Percentiles rank a stretch among this genome's conserved stretches.
These are phyloP conservation scores for Muschampia plurimacula DNA, from an alignment of 2,888 invertebrate genomes.

Conservation along the genomic window DNA sequence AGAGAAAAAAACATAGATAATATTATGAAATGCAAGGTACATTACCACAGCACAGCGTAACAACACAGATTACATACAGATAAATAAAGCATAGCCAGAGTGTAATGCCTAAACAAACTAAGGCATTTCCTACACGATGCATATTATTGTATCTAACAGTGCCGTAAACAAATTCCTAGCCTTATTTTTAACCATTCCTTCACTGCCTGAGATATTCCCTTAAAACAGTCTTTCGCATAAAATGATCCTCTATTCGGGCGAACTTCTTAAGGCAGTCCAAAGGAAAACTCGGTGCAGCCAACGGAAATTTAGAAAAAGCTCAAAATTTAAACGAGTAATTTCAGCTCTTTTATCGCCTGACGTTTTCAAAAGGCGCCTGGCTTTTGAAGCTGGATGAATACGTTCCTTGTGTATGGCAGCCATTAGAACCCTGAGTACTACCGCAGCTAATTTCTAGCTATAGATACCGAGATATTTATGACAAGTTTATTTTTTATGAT, in stretches of 20 bases:
- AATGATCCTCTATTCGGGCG: not conserved
- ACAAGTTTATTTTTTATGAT: not conserved
- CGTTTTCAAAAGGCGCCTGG: conserved; percentile 30
- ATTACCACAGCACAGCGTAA: too few species aligned
- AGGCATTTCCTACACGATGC: too few species aligned
- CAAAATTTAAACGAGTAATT: conserved; percentile 38
- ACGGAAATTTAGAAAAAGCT: conserved; percentile 36
- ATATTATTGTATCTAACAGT: not conserved
- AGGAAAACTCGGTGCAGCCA: conserved; percentile 23
- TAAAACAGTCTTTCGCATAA: not conserved
- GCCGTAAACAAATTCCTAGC: not conserved
- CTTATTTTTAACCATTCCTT: not conserved
- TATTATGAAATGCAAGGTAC: too few species aligned
- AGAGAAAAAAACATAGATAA: too few species aligned
- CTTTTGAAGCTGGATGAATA: conserved; percentile 34
- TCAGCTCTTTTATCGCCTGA: conserved; percentile 35
- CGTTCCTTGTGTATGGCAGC: conserved; percentile 13
- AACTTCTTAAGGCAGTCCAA: not conserved
- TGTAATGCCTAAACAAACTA: too few species aligned
- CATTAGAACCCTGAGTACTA: not conserved
- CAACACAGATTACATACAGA: too few species aligned
- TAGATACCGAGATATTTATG: not conserved
- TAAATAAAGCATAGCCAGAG: too few species aligned
- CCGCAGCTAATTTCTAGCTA: not conserved
- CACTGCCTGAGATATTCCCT: not conserved